Evolutionary conservation across 1,140 invertebrate genomes (phyloP), one percentile per base, ranked within the genome.

Genomic region (Drosophila carrolli): DNA sequence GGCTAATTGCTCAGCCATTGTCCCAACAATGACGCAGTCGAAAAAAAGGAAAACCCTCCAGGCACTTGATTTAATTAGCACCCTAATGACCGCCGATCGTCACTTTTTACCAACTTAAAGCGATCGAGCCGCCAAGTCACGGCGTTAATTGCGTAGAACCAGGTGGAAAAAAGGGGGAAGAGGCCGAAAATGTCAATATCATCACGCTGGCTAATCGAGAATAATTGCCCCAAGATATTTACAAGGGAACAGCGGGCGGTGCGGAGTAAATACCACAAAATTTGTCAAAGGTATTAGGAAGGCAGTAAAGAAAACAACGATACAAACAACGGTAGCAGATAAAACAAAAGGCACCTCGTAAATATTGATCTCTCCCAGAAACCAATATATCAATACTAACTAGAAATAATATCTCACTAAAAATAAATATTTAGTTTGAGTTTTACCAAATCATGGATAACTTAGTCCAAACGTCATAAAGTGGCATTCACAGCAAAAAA

Each of bases 1-100:
- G 32, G 60, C 83, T 86, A 86, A 86, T 86, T 86, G 78, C 75
- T 76, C 46, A 79, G 84, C 85, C 67, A 67, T 89, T 88, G 83
- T 83, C 72, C 76, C 89, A 89, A 88, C 76, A 88, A 89, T 88
- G 83, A 88, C 83, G 68, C 35, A 57, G 84, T 62, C 40, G 51
- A 65, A 88, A 57, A 46, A 46, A 9, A 1, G 41, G 41, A 56
- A 63, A 75, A 66, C 73, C 68, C 68, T 68, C 63, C 51, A 67
- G 43, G 66, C 76, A 83, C 72, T 89, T 58, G 79, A 74, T 89
- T 88, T 80, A 89, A 88, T 88, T 88, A 89, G 83, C 78, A 67
- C 73, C 60, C 83, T 89, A 88, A 88, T 89, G 79, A 88, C 70
- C 38, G 37, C 44, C 43, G 47, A 60, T 48, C 46, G 54, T 41